Evolutionary conservation across 2,797 vertebrate species (phyloP), one percentile per base, ranked within the genome.

Genomic region (Falco novaeseelandiae): DNA sequence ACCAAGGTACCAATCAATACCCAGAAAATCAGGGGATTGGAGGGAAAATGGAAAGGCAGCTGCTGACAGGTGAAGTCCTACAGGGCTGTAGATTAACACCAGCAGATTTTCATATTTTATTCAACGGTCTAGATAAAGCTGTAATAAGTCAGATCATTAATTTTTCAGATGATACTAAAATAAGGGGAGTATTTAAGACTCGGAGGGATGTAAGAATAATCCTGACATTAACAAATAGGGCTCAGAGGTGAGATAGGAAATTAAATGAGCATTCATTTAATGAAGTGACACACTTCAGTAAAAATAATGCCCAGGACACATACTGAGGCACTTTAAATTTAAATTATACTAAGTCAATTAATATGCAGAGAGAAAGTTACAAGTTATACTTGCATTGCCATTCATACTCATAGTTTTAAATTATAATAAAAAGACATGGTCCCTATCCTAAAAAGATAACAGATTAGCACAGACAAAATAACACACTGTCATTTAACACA

Each of bases 61-160:
- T 21, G 30, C 38, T 63, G 34, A 91, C 44, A 90, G 91, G 21
- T 54, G 29, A 92, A 83, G 38, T 58, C 87, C 79, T 74, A 69
- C 9, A 23, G 69, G 79, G 38, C 14, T 73, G 61, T 52, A 91
- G 71, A 93, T 96, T 94, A 96, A 90, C 44, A 94, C 61, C 69
- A 85, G 67, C 22, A 93, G 73, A 87, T 92, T 94, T 90, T 95
- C 83, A 95, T 96, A 95, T 96, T 97, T 97, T 94, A 97, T 95
- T 95, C 52, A 93, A 6, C 65, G 77, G 62, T 92, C 89, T 93
- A 90, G 88, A 94, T 94, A 96, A 94, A 91, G 70, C 59, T 82
- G 34, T 84, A 93, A 86, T 85, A 73, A 88, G 70, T 42, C n/a
- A 58, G 69, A 91, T 92, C 95, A 90, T 97, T 89, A 93, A 86